Conservation (phyloP, 2,888 invertebrate genomes). For the Ochropleura leucogaster region DNA sequence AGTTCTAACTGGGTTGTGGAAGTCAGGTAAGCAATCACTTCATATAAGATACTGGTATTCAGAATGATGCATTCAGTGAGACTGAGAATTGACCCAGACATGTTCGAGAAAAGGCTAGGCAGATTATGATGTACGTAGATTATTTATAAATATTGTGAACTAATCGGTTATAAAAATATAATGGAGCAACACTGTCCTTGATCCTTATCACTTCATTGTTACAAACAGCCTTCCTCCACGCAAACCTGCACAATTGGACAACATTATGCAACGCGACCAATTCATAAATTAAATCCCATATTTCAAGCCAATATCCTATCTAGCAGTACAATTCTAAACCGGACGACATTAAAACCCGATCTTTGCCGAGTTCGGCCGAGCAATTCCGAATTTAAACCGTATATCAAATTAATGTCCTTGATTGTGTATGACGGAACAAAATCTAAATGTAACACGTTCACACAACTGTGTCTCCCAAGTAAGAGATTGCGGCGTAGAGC, state of each 20-base stretch:
- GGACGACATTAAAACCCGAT: slow-evolving; percentile 39
- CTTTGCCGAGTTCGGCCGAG: slow-evolving; percentile 21
- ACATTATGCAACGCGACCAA: slow-evolving; percentile 46
- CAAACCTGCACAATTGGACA: slow-evolving; percentile 39
- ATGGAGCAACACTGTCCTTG: slow-evolving; percentile 33
- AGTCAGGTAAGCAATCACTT: too few relatives aligned
- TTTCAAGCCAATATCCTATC: slow-evolving; percentile 46
- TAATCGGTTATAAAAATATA: slow-evolving; percentile 31
- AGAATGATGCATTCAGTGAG: too few relatives aligned
- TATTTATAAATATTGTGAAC: too few relatives aligned
- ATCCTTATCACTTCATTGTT: slow-evolving; percentile 55
- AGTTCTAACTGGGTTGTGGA: too few relatives aligned
- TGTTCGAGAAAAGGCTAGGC: too few relatives aligned
- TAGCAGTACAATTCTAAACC: slow-evolving; percentile 51
- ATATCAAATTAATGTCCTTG: slow-evolving; percentile 62
- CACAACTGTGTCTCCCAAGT: slow-evolving; percentile 70
- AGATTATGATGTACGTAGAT: too few relatives aligned
- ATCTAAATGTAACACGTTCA: slow-evolving; percentile 66
- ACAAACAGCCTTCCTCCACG: slow-evolving; percentile 33
- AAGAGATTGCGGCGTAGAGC: slow-evolving; percentile 72
- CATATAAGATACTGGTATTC: too few relatives aligned
- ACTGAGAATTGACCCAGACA: too few relatives aligned
- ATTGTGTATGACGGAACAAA: slow-evolving; percentile 64
- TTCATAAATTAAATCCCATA: slow-evolving; percentile 57
- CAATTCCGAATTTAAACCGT: slow-evolving; percentile 59